A percentile compares a stretch with the other conserved stretches of the same genome.
Conservation (phyloP, 1,140 invertebrate species). For the Chymomyza costata region DNA sequence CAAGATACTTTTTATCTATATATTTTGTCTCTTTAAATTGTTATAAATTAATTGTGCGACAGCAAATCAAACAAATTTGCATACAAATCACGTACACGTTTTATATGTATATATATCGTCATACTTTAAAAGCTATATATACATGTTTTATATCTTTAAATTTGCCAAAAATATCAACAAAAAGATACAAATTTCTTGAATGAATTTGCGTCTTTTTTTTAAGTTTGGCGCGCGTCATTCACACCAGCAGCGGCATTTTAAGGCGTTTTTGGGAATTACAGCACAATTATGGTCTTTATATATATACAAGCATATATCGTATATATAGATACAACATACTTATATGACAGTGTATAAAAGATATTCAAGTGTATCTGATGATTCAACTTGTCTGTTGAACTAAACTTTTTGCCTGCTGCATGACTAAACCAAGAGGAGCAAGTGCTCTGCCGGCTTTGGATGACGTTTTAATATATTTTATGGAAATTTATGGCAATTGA, state of each 20-base stretch:
- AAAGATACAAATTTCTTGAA: constrained; percentile 31
- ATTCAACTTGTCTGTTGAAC: constrained; percentile 44
- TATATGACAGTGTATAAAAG: too few species aligned
- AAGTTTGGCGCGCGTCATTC: not conserved
- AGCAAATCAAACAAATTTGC: constrained; percentile 51
- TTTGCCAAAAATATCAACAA: constrained; percentile 29
- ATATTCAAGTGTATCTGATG: constrained; percentile 7
- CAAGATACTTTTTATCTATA: constrained; percentile 40
- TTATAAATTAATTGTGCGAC: constrained; percentile 1
- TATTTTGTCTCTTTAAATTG: constrained; percentile 36
- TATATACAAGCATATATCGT: constrained; percentile 22
- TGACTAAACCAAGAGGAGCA: constrained; percentile 53
- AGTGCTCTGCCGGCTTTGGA: constrained; percentile 9
- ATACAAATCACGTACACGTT: constrained; percentile 49
- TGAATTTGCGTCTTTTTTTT: constrained; percentile 62
- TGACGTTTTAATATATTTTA: constrained; percentile 39
- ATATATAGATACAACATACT: constrained; percentile 10
- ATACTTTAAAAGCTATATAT: too few species aligned
- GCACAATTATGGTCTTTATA: too few species aligned
- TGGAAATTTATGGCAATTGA: constrained; percentile 58
- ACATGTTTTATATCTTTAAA: constrained; percentile 19
- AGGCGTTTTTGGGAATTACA: constrained; percentile 23
- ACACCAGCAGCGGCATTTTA: constrained; percentile 1
- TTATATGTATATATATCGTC: too few species aligned
- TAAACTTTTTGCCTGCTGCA: too few species aligned